Evolutionary conservation across 2,113 vertebrate species (phyloP), one percentile per base, ranked within the genome.

Genomic region (Tychaedon coryphoeus): DNA sequence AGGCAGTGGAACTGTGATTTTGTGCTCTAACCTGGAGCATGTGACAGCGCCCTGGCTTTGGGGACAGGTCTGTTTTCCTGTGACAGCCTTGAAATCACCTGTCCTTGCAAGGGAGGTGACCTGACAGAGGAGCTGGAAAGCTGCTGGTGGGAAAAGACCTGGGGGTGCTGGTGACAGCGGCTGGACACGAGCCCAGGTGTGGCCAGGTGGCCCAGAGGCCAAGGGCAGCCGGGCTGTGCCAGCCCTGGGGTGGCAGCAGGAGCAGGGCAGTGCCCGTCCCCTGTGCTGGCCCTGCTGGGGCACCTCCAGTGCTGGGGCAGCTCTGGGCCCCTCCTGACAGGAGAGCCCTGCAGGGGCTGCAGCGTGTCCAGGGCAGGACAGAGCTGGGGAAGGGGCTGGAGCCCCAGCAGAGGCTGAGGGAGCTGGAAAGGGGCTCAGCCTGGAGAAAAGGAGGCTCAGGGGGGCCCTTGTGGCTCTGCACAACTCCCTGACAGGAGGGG

Each of bases 111-210:
- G 18, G 23, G 28, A 38, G 12, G 54, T 43, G 33, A n/a, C 24
- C 19, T 61, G 47, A 5, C 47, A 54, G n/a, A 70, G 47, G 28
- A 15, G 19, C 73, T 77, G 53, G 25, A 31, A 58, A 58, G 51
- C 31, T 17, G 5, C 51, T 34, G 34, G 8, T 50, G 31, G 43
- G 43, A 75, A 20, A 58, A 14, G 48, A 51, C 11, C 43, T 58
- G 43, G 34, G 1, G 34, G 6, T 25, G 42, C 29, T 13, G 24
- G 5, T 56, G 42, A 0, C 70, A 48, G 28, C 0, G 7, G 9
- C 28, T 73, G 69, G 40, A 56, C 40, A 64, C 0, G 1, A n/a
- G 12, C 40, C 26, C 69, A 54, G 20, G 33, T 2, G 36, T 50
- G 53, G 7, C 53, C 78, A 50, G 31, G 45, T 31, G 79, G 20